Evolutionary conservation across 2,797 vertebrate genomes (phyloP).

Genomic region (Bradypodion ventrale): DNA sequence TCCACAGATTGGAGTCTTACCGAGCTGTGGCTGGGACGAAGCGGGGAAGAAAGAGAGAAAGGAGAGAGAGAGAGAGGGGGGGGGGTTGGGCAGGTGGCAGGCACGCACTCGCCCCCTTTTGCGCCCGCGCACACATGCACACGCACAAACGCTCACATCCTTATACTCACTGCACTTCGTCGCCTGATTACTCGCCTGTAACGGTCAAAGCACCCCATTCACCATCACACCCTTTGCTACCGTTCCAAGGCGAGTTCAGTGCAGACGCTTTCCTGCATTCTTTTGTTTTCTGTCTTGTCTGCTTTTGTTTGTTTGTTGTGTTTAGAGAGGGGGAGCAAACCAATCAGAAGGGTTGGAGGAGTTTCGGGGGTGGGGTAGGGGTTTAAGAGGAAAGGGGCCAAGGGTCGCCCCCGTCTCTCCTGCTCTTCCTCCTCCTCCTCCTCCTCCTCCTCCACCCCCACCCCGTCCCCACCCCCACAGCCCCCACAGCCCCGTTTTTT

Average conservation of each 20-base stretch:
- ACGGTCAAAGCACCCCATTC: conserved; percentile 85
- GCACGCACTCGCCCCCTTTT: background rate
- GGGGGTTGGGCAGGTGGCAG: background rate
- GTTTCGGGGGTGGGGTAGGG: no score
- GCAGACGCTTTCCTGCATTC: conserved; percentile 63
- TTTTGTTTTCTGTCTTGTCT: background rate
- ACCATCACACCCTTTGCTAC: conserved; percentile 82
- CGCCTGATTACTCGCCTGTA: conserved; percentile 82
- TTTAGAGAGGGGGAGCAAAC: conserved; percentile 37
- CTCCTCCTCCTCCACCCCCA: background rate
- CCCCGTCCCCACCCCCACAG: conserved; percentile 19
- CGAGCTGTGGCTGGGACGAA: background rate
- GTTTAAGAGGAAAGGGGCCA: conserved; percentile 49
- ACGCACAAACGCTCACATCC: background rate
- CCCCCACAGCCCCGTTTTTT: conserved; percentile 63
- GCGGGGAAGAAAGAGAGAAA: background rate
- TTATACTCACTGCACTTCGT: conserved; percentile 71
- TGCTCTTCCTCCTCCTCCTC: conserved; percentile 42
- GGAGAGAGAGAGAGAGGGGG: no score
- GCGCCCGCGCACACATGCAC: no score
- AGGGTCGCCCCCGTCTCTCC: conserved; percentile 37
- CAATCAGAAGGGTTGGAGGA: conserved; percentile 44
- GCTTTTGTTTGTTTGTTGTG: conserved; percentile 16
- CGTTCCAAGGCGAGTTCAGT: conserved; percentile 85
- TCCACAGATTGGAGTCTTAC: background rate